Conservation (phyloP, 2,797 vertebrate species). For the Nannoperca obscura region DNA sequence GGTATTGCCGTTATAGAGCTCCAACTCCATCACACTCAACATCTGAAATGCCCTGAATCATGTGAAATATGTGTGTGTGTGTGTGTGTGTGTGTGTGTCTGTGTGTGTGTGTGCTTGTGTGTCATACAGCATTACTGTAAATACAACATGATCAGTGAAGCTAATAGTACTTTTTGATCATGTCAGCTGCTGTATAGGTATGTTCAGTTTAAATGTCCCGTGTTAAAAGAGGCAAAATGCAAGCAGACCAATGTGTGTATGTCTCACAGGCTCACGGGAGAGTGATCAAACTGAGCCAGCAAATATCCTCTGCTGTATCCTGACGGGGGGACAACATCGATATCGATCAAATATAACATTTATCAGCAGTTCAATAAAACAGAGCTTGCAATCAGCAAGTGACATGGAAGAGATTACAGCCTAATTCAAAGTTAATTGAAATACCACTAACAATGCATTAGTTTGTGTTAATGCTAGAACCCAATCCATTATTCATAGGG, state of each 20-base stretch:
- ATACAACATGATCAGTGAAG: constrained; percentile 46
- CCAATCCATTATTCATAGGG: constrained; percentile 61
- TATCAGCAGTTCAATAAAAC: constrained; percentile 76
- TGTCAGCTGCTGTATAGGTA: constrained; percentile 47
- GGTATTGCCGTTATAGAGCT: constrained; percentile 29
- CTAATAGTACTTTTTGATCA: constrained; percentile 43
- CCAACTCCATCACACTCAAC: constrained; percentile 15
- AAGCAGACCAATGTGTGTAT: not conserved
- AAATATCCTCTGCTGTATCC: constrained; percentile 60
- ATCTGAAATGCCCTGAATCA: constrained; percentile 57
- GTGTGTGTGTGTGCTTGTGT: constrained; percentile 12
- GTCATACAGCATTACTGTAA: constrained; percentile 11
- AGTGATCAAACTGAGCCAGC: constrained; percentile 51
- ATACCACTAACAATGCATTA: constrained; percentile 73
- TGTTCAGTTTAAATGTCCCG: constrained; percentile 28
- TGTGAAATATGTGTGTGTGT: constrained; percentile 22
- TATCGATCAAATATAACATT: constrained; percentile 75
- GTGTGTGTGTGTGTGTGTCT: constrained; percentile 1
- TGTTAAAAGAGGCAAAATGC: too few species aligned
- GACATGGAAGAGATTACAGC: constrained; percentile 73
- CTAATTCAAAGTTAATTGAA: constrained; percentile 80
- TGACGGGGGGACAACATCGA: constrained; percentile 67
- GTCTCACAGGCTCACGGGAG: constrained; percentile 13
- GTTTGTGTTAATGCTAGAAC: constrained; percentile 63
- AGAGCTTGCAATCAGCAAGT: constrained; percentile 66